Conservation (phyloP, 2,797 vertebrate species). For the Neostethus bicornis region DNA sequence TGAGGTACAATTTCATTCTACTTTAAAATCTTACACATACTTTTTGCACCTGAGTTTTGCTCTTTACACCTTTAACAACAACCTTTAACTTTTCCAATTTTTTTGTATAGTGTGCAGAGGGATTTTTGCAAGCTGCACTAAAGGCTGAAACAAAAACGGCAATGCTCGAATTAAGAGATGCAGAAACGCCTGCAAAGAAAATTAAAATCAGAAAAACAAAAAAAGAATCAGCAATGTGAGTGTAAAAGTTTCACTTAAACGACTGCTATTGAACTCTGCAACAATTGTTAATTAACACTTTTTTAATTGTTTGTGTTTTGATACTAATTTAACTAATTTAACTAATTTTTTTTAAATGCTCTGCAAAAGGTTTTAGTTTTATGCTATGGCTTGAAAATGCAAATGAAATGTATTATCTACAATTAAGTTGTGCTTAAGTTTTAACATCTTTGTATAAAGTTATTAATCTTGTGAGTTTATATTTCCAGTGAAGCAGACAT, state of each 20-base stretch:
- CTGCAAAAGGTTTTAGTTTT: no score
- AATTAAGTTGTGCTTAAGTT: neutral
- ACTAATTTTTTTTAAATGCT: no score
- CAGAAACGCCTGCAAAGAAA: constrained; percentile 84
- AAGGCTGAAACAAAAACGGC: constrained; percentile 79
- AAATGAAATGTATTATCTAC: neutral
- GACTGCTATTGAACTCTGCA: no score
- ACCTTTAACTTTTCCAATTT: neutral
- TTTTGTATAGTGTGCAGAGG: constrained; percentile 84
- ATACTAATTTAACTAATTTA: no score
- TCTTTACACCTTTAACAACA: neutral
- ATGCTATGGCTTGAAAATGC: no score
- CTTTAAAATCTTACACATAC: neutral
- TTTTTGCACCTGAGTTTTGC: neutral
- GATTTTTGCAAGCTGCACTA: constrained; percentile 84
- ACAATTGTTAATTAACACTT: no score
- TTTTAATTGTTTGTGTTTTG: no score
- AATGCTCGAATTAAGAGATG: constrained; percentile 73
- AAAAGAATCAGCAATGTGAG: constrained; percentile 74
- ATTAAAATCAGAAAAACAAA: constrained; percentile 61
- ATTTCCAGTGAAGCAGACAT: constrained; percentile 78
- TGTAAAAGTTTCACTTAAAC: constrained; percentile 4
- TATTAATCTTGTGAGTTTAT: constrained; percentile 8
- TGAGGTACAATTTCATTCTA: constrained; percentile 67
- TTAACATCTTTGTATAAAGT: neutral